Evolutionary conservation across 2,888 invertebrate species (phyloP).

Genomic region (Cylindroiulus punctatus): DNA sequence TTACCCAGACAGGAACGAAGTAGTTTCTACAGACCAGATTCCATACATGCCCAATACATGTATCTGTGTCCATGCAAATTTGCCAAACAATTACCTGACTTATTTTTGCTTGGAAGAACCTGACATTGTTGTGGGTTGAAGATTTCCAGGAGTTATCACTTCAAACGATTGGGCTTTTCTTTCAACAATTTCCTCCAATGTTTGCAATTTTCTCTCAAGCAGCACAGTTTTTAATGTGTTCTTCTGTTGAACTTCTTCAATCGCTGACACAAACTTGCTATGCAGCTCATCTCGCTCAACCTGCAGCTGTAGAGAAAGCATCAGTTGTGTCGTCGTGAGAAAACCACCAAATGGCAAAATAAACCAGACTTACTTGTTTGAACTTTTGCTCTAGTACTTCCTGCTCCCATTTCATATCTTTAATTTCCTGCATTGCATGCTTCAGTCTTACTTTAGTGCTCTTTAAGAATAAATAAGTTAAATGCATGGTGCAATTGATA

Average conservation of each 20-base stretch:
- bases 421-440: slow-evolving; percentile 68
- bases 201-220: slow-evolving; percentile 78
- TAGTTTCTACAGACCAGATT: too few relatives aligned
- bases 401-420: slow-evolving; percentile 73
- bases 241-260: slow-evolving; percentile 88
- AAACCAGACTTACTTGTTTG: slow-evolving; percentile 71
- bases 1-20: too few relatives aligned
- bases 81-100: background rate
- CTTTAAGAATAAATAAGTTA: slow-evolving; percentile 65
- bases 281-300: slow-evolving; percentile 83
- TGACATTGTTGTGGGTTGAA: background rate
- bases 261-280: slow-evolving; percentile 80
- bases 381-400: slow-evolving; percentile 80
- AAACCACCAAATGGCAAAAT: background rate
- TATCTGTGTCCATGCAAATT: too few relatives aligned
- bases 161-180: slow-evolving; percentile 74
- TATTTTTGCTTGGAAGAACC: background rate
- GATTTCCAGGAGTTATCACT: background rate
- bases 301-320: slow-evolving; percentile 67
- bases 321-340: background rate
- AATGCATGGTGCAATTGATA: background rate
- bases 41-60: too few relatives aligned
- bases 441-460: slow-evolving; percentile 70
- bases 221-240: slow-evolving; percentile 83
- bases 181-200: slow-evolving; percentile 75